Base-by-base conservation (phyloP, 2,113 vertebrate genomes). In the Ophthalmolycus amberensis region DNA sequence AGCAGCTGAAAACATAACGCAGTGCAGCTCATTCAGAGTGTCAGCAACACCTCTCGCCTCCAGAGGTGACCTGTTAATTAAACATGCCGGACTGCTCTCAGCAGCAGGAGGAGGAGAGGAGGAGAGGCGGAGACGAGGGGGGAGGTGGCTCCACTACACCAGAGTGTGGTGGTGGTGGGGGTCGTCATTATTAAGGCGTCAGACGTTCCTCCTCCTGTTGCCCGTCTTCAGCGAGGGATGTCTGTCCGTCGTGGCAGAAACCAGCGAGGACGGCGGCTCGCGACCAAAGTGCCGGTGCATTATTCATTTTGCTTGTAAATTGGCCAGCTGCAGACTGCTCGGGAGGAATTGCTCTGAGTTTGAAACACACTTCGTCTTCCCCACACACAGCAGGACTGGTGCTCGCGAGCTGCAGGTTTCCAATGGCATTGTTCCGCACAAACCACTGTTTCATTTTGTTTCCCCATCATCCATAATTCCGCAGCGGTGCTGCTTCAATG, bases 231-330 rank as follows among this genome's bases (percentile, higher is more conserved):
- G 27, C 78, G 87, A 87, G 86, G 65, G 59, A 82, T 75, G 82
- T 74, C 79, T 20, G 29, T 86, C 71, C 52, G 20, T 9, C 15
- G 85, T 77, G 70, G 74, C 69, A 69, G 71, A 42, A 82, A 83
- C 67, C 69, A 42, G 75, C 68, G 44, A 86, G 82, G 84, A 84
- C 64, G 37, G 68, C 79, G 22, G 84, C 87, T 84, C 58, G 34
- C 40, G 42, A 80, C 81, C 46, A 67, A 85, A 9, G 56, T 27
- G 77, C 48, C 38, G 14, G 76, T 86, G 89, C 92, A 93, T 95
- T 90, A 93, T 93, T 94, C 92, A 94, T 92, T 79, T 82, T 42
- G 83, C 79, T 88, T 82, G 90, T 90, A 93, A 94, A 94, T 93
- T 93, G 91, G 89, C 88, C 87, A 75, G 92, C 91, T 91, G 91